Conservation (phyloP, 2,797 vertebrate species). For the Lithobates sylvaticus region DNA sequence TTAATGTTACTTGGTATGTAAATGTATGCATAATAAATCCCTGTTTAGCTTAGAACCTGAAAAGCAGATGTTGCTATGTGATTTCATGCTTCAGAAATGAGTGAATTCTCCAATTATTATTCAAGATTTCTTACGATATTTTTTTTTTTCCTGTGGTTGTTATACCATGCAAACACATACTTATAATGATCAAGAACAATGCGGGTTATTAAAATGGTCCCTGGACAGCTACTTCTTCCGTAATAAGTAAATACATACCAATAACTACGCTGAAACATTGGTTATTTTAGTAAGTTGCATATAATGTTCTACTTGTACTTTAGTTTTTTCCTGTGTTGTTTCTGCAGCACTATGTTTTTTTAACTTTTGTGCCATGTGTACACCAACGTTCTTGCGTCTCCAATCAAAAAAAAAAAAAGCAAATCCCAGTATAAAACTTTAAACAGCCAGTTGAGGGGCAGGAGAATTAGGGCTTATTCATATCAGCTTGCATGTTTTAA, state of each 20-base stretch:
- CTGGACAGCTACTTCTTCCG: not conserved
- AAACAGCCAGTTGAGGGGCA: no score
- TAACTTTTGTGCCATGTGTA: no score
- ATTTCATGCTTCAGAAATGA: constrained; percentile 46
- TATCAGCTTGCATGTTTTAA: no score
- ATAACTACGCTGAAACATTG: not conserved
- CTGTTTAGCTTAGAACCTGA: constrained; percentile 37
- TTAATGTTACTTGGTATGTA: constrained; percentile 35
- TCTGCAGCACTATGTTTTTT: not conserved
- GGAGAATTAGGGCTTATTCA: no score
- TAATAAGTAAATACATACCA: constrained; percentile 7
- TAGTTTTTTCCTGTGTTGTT: not conserved
- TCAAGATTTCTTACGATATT: constrained; percentile 25
- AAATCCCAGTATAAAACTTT: no score
- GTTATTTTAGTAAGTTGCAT: not conserved
- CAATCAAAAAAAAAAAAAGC: no score
- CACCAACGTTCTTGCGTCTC: no score
- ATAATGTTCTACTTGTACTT: not conserved
- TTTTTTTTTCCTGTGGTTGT: constrained; percentile 8
- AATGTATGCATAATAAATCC: constrained; percentile 55
- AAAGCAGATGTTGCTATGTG: constrained; percentile 51
- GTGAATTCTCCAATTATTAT: constrained; percentile 36
- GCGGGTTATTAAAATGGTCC: constrained; percentile 21
- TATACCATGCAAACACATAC: constrained; percentile 19
- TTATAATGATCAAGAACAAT: constrained; percentile 29